Percentiles rank a stretch among this genome's conserved stretches.
These are phyloP conservation scores for Hapalemur alaotrensis DNA, from an alignment of 2,797 vertebrate species.

Conservation along the genomic window DNA sequence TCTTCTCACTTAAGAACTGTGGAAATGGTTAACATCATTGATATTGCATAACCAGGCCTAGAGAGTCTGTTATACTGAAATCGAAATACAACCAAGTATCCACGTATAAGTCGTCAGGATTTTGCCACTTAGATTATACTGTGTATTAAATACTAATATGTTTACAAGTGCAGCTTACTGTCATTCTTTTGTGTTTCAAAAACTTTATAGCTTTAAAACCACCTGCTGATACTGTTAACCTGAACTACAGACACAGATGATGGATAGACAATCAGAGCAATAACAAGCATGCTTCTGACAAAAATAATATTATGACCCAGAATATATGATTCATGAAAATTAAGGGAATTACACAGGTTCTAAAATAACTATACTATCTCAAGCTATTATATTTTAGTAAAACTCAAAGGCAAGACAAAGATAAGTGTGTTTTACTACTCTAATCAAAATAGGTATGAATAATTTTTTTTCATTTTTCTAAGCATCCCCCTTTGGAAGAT, in stretches of 20 bases:
- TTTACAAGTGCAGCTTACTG: background rate
- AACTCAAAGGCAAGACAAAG: background rate
- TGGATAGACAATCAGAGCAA: background rate
- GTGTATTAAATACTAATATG: background rate
- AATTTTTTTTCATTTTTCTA: background rate
- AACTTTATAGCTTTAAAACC: conserved; percentile 8
- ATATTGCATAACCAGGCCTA: background rate
- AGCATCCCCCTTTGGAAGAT: background rate
- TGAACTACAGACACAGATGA: background rate
- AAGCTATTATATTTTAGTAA: background rate
- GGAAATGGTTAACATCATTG: background rate
- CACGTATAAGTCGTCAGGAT: background rate
- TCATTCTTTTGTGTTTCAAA: conserved; percentile 19
- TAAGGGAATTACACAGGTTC: background rate
- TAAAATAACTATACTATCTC: background rate
- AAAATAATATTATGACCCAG: background rate
- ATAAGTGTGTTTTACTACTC: background rate
- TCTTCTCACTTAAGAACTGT: background rate
- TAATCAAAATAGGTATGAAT: background rate
- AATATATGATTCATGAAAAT: background rate
- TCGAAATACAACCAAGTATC: background rate
- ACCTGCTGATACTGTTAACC: background rate
- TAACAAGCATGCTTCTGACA: background rate
- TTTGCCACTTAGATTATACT: background rate
- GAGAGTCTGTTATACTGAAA: background rate